Evolutionary conservation across 2,113 vertebrate species (phyloP).

Genomic region (Theristicus caerulescens): DNA sequence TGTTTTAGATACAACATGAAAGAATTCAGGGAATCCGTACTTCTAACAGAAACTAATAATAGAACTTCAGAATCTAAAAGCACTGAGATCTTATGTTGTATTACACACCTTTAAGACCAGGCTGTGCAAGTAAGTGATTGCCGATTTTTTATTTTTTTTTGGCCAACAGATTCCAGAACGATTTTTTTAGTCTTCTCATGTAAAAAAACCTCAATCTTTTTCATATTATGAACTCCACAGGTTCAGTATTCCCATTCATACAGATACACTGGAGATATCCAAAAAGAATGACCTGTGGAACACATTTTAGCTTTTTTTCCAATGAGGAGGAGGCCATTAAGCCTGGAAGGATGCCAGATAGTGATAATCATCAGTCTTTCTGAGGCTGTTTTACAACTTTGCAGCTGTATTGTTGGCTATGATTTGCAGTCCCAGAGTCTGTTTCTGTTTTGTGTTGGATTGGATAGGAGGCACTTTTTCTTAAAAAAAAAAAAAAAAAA

Average conservation of each 20-base stretch:
- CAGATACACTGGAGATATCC: background rate
- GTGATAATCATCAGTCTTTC: slow-evolving; percentile 57
- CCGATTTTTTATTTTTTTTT: background rate
- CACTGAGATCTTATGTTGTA: background rate
- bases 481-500: background rate
- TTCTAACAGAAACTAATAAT: background rate
- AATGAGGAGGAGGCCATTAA: background rate
- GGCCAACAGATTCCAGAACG: fast-evolving
- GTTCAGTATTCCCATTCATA: background rate
- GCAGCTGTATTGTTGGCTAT: slow-evolving; percentile 58
- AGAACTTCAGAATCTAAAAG: background rate
- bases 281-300: background rate
- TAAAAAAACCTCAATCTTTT: background rate
- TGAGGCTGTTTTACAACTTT: slow-evolving; percentile 28
- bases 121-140: background rate
- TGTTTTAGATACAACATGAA: background rate
- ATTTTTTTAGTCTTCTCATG: background rate
- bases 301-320: background rate
- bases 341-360: slow-evolving; percentile 20
- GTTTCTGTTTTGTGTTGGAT: slow-evolving; percentile 60
- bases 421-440: slow-evolving; percentile 20
- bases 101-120: background rate
- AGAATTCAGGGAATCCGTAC: background rate
- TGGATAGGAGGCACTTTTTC: background rate
- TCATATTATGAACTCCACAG: background rate